Evolutionary conservation across 2,888 invertebrate genomes (phyloP).

Genomic region (Cistogaster globosa): DNA sequence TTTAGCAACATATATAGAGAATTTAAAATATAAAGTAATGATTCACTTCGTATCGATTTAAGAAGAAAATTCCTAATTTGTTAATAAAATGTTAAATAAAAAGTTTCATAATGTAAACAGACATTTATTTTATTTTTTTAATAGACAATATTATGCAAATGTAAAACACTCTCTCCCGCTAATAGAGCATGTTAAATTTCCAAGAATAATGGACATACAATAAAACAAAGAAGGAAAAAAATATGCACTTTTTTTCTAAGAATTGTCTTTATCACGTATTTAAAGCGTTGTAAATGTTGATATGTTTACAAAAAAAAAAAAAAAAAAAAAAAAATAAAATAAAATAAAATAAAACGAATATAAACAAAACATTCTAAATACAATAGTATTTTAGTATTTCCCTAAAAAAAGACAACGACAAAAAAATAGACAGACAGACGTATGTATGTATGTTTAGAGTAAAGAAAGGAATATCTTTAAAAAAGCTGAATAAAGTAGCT

Average conservation of each 20-base stretch:
- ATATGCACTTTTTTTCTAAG: constrained; percentile 64
- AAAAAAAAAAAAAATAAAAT: no score
- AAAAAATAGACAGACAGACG: constrained; percentile 22
- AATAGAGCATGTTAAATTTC: constrained; percentile 71
- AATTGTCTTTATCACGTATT: constrained; percentile 71
- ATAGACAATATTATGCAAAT: constrained; percentile 70
- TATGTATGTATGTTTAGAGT: constrained; percentile 8
- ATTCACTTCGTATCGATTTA: constrained; percentile 1
- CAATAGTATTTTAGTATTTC: constrained; percentile 21
- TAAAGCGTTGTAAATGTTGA: constrained; percentile 69
- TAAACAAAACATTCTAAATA: constrained; percentile 18
- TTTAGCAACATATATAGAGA: no score
- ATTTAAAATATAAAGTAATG: not conserved
- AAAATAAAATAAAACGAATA: no score
- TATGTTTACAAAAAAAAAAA: constrained; percentile 45
- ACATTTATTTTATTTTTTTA: constrained; percentile 45
- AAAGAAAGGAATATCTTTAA: constrained; percentile 16
- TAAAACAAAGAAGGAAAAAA: constrained; percentile 32
- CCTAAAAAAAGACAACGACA: constrained; percentile 2
- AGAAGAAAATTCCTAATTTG: constrained; percentile 7
- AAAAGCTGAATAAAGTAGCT: constrained; percentile 62
- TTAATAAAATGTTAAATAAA: constrained; percentile 14
- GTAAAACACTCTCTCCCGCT: constrained; percentile 72
- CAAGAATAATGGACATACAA: constrained; percentile 66
- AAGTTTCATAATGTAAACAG: constrained; percentile 54